These are phyloP conservation scores for Penaeus monodon DNA, from an alignment of 2,888 invertebrate genomes.

Conservation along the genomic window DNA sequence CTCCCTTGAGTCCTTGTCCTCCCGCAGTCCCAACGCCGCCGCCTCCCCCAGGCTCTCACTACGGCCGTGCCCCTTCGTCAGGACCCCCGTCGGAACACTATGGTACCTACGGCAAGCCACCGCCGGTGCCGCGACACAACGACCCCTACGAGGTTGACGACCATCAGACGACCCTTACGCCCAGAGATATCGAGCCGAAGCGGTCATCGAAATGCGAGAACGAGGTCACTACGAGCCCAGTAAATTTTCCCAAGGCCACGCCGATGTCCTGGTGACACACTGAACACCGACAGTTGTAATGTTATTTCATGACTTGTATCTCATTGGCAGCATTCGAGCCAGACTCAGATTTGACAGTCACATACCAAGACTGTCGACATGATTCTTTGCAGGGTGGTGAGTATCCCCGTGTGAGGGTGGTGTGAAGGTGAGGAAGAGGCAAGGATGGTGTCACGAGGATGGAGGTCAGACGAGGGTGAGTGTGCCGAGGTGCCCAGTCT, in stretches of 20 bases:
- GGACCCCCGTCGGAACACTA: conserved; percentile 43
- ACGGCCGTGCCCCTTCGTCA: conserved; percentile 44
- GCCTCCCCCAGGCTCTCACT: conserved; percentile 62
- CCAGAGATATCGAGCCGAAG: conserved; percentile 73
- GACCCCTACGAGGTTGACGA: conserved; percentile 66
- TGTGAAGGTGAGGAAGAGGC: no score
- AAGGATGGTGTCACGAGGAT: no score
- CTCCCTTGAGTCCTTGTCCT: conserved; percentile 64
- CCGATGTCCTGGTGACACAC: conserved; percentile 84
- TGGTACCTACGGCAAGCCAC: conserved; percentile 36
- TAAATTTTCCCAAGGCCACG: conserved; percentile 88
- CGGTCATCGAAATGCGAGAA: conserved; percentile 76
- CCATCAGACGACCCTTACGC: conserved; percentile 69
- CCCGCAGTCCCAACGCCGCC: conserved; percentile 63
- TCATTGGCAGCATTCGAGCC: no score
- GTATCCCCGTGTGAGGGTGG: no score
- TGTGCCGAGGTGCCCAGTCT: no score
- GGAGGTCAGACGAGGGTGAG: no score
- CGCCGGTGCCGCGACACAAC: conserved; percentile 51
- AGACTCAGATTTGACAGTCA: no score
- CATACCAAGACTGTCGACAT: no score
- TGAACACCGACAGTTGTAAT: conserved; percentile 28
- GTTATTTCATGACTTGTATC: not conserved
- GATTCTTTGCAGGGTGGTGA: no score
- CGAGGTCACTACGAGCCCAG: conserved; percentile 79